Percentiles rank a stretch among this genome's conserved stretches.
Evolutionary conservation across 2,113 vertebrate genomes (phyloP).

Genomic region (Embiotoca jacksoni): DNA sequence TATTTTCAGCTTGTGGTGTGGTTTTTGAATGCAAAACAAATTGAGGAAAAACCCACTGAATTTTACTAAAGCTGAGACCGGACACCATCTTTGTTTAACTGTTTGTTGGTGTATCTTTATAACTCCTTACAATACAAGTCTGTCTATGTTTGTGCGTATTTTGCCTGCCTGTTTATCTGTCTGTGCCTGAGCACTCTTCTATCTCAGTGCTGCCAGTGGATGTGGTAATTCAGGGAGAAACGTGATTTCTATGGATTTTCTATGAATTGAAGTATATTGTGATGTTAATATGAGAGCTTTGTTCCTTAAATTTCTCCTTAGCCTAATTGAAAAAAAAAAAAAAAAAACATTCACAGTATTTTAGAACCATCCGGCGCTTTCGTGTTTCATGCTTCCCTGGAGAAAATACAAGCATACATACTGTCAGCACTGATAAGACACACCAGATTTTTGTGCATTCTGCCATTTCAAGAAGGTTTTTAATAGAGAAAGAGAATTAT

Average conservation of each 20-base stretch:
- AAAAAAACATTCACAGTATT: conserved; percentile 6
- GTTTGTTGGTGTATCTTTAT: no score
- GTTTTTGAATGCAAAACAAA: no score
- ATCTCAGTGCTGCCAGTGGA: conserved; percentile 1
- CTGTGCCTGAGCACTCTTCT: background rate
- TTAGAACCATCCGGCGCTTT: conserved; percentile 32
- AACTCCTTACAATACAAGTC: background rate
- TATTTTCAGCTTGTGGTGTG: no score
- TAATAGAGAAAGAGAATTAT: conserved; percentile 59
- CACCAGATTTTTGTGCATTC: conserved; percentile 35
- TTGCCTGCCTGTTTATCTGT: background rate
- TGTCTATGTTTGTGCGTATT: background rate
- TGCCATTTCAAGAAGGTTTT: conserved; percentile 47
- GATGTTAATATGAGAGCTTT: conserved; percentile 45
- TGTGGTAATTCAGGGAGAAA: conserved; percentile 18
- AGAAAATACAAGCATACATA: conserved; percentile 60
- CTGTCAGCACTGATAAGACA: conserved; percentile 71
- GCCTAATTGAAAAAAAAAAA: conserved; percentile 26
- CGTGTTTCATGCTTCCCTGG: conserved; percentile 15
- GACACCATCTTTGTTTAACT: no score
- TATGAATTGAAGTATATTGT: conserved; percentile 46
- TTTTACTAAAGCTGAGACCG: no score
- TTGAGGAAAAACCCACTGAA: no score
- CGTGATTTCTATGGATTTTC: conserved; percentile 27
- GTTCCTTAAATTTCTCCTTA: conserved; percentile 23